Percentiles rank a stretch among this genome's conserved stretches.
Conservation (phyloP, 2,797 vertebrate genomes). For the Bryconaethiops microstoma region DNA sequence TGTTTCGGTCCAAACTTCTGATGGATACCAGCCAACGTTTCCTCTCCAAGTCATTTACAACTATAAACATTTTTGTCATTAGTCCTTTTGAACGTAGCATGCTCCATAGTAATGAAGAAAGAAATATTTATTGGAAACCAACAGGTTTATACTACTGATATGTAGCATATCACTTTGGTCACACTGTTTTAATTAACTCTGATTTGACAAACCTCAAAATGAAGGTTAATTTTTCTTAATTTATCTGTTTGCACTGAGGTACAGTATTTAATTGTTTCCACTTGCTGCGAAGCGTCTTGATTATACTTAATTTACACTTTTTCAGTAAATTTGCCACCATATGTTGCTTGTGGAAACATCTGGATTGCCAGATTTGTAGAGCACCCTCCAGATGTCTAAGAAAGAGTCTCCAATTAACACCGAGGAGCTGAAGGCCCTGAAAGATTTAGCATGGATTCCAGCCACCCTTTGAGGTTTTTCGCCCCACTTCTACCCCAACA, state of each 20-base stretch:
- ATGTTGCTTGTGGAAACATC: slow-evolving; percentile 36
- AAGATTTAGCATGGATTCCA: not conserved
- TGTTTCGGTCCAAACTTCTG: not conserved
- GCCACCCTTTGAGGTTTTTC: not conserved
- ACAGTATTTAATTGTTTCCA: slow-evolving; percentile 23
- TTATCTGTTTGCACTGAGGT: slow-evolving; percentile 34
- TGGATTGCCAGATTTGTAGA: not conserved
- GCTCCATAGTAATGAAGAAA: not conserved
- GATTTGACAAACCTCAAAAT: not conserved
- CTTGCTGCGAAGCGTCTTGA: not conserved
- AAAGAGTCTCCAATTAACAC: slow-evolving; percentile 32
- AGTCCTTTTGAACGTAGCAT: not conserved
- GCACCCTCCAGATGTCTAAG: slow-evolving; percentile 18
- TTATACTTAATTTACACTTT: slow-evolving; percentile 1
- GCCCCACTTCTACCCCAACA: slow-evolving; percentile 2
- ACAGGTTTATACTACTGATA: not conserved
- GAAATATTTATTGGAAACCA: not conserved
- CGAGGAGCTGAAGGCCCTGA: not conserved
- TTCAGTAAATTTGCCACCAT: slow-evolving; percentile 39
- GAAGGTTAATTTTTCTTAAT: not conserved
- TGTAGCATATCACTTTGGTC: not conserved
- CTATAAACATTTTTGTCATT: not conserved
- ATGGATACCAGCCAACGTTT: not conserved
- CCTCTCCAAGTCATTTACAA: not conserved
- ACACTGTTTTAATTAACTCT: not conserved